Evolutionary conservation across 2,888 invertebrate genomes (phyloP).

Genomic region (Cephus runcator): DNA sequence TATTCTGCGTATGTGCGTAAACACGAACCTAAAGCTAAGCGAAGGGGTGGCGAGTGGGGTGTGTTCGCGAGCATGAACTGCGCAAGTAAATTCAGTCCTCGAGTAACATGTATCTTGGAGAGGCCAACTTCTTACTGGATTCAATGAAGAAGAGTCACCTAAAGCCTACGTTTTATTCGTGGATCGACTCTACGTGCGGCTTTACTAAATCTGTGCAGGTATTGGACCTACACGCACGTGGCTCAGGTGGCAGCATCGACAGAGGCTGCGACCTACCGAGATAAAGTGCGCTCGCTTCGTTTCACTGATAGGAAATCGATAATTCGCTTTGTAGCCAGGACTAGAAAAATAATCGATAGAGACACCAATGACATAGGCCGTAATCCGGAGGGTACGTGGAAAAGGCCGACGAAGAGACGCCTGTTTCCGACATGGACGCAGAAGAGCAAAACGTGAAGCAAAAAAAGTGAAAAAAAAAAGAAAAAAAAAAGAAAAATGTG

Average conservation of each 20-base stretch:
- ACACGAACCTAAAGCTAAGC: not conserved
- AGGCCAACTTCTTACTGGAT: not conserved
- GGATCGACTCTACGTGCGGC: not conserved
- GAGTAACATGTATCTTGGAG: not conserved
- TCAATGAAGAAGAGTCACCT: not conserved
- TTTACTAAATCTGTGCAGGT: not conserved
- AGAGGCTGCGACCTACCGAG: slow-evolving; percentile 24
- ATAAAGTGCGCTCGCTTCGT: slow-evolving; percentile 34
- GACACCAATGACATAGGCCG: not conserved
- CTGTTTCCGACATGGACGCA: not conserved
- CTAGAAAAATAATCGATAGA: slow-evolving; percentile 9
- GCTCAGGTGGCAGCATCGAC: not conserved
- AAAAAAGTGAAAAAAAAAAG: not conserved
- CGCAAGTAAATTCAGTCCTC: not conserved
- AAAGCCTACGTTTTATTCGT: not conserved
- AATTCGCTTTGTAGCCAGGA: slow-evolving; percentile 31
- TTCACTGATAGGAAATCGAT: slow-evolving; percentile 40
- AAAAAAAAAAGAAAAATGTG: not conserved
- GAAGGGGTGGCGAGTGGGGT: not conserved
- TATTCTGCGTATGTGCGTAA: not conserved
- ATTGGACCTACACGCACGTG: not conserved
- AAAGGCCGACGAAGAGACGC: slow-evolving; percentile 1
- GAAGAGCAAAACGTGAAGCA: slow-evolving; percentile 12
- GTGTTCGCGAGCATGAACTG: not conserved
- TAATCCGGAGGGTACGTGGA: not conserved